phyloP scores from a whole-genome alignment of 2,797 vertebrate genomes.

The Melanotaenia maccullochi region DNA sequence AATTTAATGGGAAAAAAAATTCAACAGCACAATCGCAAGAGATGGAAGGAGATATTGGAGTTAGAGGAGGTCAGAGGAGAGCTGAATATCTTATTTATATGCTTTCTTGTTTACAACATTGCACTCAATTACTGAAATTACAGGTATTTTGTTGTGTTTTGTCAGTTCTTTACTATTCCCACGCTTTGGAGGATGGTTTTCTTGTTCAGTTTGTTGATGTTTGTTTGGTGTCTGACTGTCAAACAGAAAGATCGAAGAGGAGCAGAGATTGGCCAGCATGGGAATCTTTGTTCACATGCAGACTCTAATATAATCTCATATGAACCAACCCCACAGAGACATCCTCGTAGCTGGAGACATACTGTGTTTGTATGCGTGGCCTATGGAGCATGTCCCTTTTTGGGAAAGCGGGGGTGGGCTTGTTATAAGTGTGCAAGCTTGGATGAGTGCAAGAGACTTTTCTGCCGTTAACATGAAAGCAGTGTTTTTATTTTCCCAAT shows the following conservation, averaged over 20 bases:
- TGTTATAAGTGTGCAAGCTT: slow-evolving; percentile 9
- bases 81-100: background rate
- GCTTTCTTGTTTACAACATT: background rate
- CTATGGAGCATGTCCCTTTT: slow-evolving; percentile 16
- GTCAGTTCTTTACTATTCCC: background rate
- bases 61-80: slow-evolving; percentile 1
- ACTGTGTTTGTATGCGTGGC: slow-evolving; percentile 18
- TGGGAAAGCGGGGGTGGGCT: slow-evolving; percentile 9
- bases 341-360: slow-evolving; percentile 23
- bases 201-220: slow-evolving; percentile 3
- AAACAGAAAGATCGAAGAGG: slow-evolving; percentile 13
- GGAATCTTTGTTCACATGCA: slow-evolving; percentile 33
- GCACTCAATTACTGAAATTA: background rate
- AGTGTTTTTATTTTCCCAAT: slow-evolving; percentile 21
- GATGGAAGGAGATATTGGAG: background rate
- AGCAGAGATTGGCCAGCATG: slow-evolving; percentile 14
- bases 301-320: slow-evolving; percentile 34
- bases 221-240: slow-evolving; percentile 11
- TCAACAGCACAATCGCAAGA: background rate
- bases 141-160: background rate
- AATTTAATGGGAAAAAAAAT: background rate
- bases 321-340: slow-evolving; percentile 30
- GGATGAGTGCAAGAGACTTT: background rate
- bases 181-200: background rate
- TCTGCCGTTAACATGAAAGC: slow-evolving; percentile 15